Evolutionary conservation across 2,888 invertebrate species (phyloP), one percentile per base, ranked within the genome.

Genomic region (Pteria penguin): DNA sequence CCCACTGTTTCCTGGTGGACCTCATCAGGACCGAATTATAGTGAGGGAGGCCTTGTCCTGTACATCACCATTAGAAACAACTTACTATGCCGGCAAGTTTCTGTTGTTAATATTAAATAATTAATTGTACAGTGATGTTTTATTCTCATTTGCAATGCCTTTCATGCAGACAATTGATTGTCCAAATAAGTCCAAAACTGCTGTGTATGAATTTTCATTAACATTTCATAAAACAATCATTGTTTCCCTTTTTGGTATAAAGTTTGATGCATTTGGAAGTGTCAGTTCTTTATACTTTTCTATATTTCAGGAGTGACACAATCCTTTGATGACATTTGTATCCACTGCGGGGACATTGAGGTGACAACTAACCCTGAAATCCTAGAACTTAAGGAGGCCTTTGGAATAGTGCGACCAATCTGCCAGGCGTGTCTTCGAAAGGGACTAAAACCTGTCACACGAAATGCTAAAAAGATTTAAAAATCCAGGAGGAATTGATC

Each of bases 321-420:
- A 22, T 36, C 52, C 24, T 66, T 72, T 26, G 52, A 18, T 4
- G 58, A 66, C 8, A 60, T 73, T n/a, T 73, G 73, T 26, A 58
- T 58, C 52, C 62, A 31, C 69, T 75, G 75, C 52, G 69, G 69
- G 3, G 75, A 75, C 54, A 2, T 18, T 8, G 62, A 75, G 24
- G 22, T 75, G 14, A 11, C 45, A 8, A 45, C 45, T 8, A 55
- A 63, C 14, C 32, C 55, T 22, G 68, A 74, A 1, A 52, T 74
- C 3, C 27, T 24, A 4, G 8, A 60, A 14, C 36, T 75, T 14
- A 31, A 63, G 29, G 36, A 24, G 26, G 31, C 54, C 22, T 75
- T 65, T 60, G 31, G 22, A 22, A 74, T 69, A 45, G 74, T 74
- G 11, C 27, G 68, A n/a, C 69, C 74, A 22, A 55, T 74, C 14